Base-by-base conservation (phyloP, 2,797 vertebrate species). In the Cynopterus sphinx region DNA sequence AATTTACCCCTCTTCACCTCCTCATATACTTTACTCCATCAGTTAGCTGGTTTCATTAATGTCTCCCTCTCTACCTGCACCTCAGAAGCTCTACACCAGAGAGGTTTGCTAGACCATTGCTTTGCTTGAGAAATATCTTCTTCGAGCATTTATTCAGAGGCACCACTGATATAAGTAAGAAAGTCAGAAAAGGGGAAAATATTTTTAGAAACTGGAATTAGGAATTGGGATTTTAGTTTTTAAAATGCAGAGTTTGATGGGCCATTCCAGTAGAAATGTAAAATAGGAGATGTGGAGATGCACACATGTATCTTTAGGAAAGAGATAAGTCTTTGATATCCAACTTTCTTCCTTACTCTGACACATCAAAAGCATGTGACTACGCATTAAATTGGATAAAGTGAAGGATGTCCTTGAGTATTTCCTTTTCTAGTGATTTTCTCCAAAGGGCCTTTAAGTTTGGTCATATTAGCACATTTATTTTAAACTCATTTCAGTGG, bases 381-480 rank as follows among this genome's bases (percentile, higher is more conserved):
- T 87, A 36, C 63, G 8, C 22, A 79, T 82, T 71, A 91, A 61
- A 9, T 92, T 74, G 31, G 46, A 31, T n/a, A 31, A 19, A 28
- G 43, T 9, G 9, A 17, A 59, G 21, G 13, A 5, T 84, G 22
- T 53, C 31, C 46, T 16, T 92, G 28, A 11, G 13, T 46, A 1
- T 75, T 94, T 81, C 31, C 90, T 92, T 84, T 78, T 59, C 59
- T 75, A 70, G 31, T 49, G 21, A 33, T 86, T 89, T 93, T 61
- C 51, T 86, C 53, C 16, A 75, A 88, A 85, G 55, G 33, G 13
- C 46, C 8, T 92, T 90, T 78, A 91, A n/a, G 19, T 71, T 67
- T 51, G 22, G 31, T 3, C 8, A 70, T 73, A n/a, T 85, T 49
- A 84, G 81, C 36, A 73, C 28, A 26, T 92, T 96, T 55, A 70